Evolutionary conservation across 2,797 vertebrate genomes (phyloP), one percentile per base, ranked within the genome.

Genomic region (Oryzias sinensis): DNA sequence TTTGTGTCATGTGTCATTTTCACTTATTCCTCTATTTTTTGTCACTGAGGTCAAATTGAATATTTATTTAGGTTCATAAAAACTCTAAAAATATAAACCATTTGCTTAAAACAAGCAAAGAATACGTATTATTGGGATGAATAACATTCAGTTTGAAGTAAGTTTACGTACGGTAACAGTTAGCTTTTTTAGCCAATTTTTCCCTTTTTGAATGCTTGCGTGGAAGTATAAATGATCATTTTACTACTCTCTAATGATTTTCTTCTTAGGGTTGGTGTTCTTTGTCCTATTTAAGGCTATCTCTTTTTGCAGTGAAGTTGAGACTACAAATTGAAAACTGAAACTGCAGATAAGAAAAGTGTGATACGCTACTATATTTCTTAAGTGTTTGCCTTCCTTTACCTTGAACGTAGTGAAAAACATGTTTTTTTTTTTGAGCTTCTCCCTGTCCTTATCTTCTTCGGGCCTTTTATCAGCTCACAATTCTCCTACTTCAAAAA

Each of bases 381-480:
- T 20, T 45, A n/a, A 5, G 4, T 15, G 48, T 15, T 15, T 41
- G 49, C 43, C 53, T 14, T 63, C 20, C 16, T 58, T 66, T 27
- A 27, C 63, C 42, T 52, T 22, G 15, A 62, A 42, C 51, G 1
- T 40, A 6, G 40, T 57, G n/a, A 53, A 56, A 74, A 84, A 74
- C 62, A 59, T 85, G 72, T 83, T 83, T 63, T 65, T 85, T 70
- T 83, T 83, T 63, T 65, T 17, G 9, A 61, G 33, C 20, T 59
- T 65, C 20, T 33, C 14, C 48, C 13, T 53, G 16, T 25, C 25
- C 80, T 77, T 88, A 74, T 88, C 74, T 65, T 18, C 47, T 48
- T 54, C 7, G 22, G 7, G 18, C 52, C 16, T 70, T 56, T 80
- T 85, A 85, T 84, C 79, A 49, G 59, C 56, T 49, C 49, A 16